Conservation (phyloP, 2,888 invertebrate species). For the Polietes domitor region DNA sequence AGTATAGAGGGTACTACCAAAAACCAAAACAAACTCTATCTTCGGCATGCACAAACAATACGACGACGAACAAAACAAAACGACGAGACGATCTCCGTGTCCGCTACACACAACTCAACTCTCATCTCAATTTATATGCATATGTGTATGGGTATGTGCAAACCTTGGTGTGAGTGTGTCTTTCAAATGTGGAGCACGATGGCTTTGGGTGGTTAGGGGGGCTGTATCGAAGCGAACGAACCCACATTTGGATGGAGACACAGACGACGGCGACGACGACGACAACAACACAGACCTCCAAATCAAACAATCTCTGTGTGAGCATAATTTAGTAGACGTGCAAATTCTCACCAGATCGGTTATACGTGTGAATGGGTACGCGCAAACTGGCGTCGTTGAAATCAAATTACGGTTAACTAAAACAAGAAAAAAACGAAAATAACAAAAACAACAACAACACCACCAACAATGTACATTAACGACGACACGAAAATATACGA, state of each 20-base stretch:
- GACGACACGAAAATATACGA: constrained; percentile 41
- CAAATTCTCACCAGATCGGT: constrained; percentile 61
- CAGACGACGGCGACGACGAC: not conserved
- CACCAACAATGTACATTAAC: constrained; percentile 43
- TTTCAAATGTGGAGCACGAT: not conserved
- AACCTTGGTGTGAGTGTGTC: not conserved
- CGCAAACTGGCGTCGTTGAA: not conserved
- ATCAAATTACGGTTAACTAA: constrained; percentile 13
- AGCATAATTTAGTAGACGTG: constrained; percentile 61
- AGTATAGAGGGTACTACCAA: too few species aligned
- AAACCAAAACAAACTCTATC: constrained; percentile 27
- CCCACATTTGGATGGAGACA: too few species aligned
- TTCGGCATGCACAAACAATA: not conserved
- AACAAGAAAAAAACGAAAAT: not conserved
- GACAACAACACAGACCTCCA: constrained; percentile 33
- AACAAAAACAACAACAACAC: constrained; percentile 9
- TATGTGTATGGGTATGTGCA: too few species aligned
- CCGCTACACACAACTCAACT: not conserved
- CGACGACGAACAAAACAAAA: not conserved
- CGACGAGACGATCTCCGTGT: not conserved
- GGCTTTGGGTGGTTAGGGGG: not conserved
- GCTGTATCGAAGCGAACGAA: not conserved
- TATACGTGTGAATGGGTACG: constrained; percentile 42
- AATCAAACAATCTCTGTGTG: constrained; percentile 44
- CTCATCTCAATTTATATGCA: constrained; percentile 58